Evolutionary conservation across 92 coral and sea anemone genomes (phyloP), one percentile per base, ranked within the genome.

Genomic region (Ricordea florida): DNA sequence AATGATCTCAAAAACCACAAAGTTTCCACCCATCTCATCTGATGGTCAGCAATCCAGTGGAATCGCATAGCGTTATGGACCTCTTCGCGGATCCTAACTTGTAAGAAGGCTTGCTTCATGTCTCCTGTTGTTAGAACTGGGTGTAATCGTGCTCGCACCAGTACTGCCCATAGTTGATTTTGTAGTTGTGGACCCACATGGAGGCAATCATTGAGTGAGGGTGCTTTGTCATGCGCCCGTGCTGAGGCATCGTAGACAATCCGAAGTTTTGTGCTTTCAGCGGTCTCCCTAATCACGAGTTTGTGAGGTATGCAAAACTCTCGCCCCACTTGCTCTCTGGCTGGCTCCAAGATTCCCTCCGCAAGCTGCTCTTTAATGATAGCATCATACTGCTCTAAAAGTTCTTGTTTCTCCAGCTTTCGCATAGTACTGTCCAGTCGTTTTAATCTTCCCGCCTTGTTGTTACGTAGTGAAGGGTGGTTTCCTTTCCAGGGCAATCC

Each of bases 21-120:
- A 33, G 56, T 58, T 28, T 56, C 76, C 29, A 78, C 56, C 10
- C 73, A 38, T 27, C 31, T 66, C 29, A 43, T 66, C 66, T 78
- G 66, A 47, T 10, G 33, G 24, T 66, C 67, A 24, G 46, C 73
- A 29, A 78, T 40, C 84, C 84, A 78, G 57, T 78, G 76, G 25
- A 78, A 78, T 5, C 84, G 62, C 62, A 55, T 50, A 21, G 58
- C 58, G 14, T 50, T 33, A 50, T 33, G 58, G 58, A 23, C 32
- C 32, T 50, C 5, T 17, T 50, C 58, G 32, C 58, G 28, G 30
- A 3, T n/a, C n/a, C n/a, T n/a, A n/a, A n/a, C n/a, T n/a, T n/a
- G n/a, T n/a, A n/a, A n/a, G 11, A 22, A 43, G 18, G 49, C 49
- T 43, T 43, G 49, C 49, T 43, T 43, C 49, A 43, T 43, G 11